Evolutionary conservation across 2,888 invertebrate species (phyloP).

Genomic region (Empis stercorea): DNA sequence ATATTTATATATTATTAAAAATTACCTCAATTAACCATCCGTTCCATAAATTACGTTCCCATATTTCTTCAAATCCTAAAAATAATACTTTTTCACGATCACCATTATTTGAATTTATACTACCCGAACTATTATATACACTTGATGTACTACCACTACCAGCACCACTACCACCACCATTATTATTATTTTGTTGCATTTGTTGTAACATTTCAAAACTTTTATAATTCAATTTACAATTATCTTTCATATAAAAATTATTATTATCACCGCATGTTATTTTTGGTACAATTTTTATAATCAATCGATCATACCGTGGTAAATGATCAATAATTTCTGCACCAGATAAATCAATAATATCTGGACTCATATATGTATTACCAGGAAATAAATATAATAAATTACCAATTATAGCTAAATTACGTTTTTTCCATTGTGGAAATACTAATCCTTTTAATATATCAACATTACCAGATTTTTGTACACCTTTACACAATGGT

Average conservation of each 20-base stretch:
- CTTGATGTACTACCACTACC: conserved; percentile 37
- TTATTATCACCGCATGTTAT: conserved; percentile 11
- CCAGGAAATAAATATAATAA: conserved; percentile 46
- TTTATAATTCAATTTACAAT: conserved; percentile 12
- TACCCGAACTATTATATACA: conserved; percentile 13
- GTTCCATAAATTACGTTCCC: conserved; percentile 55
- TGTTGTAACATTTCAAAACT: conserved; percentile 8
- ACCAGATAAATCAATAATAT: conserved; percentile 18
- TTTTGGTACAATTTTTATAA: conserved; percentile 36
- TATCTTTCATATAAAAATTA: conserved; percentile 14
- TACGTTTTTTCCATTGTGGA: conserved; percentile 52
- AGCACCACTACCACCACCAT: conserved; percentile 38
- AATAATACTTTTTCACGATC: conserved; percentile 43
- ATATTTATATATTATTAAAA: background rate
- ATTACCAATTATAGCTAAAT: conserved; percentile 46
- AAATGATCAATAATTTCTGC: conserved; percentile 18
- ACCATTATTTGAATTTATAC: conserved; percentile 29
- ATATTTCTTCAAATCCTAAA: conserved; percentile 49
- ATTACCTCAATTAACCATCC: conserved; percentile 49
- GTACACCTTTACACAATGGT: conserved; percentile 36
- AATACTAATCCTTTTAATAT: conserved; percentile 54
- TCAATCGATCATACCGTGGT: conserved; percentile 29
- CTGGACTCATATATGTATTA: conserved; percentile 15
- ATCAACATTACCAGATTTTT: conserved; percentile 37
- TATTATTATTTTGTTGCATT: conserved; percentile 25